These are phyloP conservation scores for Pemphigus obesinymphae DNA, from an alignment of 1,140 invertebrate genomes.

Conservation along the genomic window DNA sequence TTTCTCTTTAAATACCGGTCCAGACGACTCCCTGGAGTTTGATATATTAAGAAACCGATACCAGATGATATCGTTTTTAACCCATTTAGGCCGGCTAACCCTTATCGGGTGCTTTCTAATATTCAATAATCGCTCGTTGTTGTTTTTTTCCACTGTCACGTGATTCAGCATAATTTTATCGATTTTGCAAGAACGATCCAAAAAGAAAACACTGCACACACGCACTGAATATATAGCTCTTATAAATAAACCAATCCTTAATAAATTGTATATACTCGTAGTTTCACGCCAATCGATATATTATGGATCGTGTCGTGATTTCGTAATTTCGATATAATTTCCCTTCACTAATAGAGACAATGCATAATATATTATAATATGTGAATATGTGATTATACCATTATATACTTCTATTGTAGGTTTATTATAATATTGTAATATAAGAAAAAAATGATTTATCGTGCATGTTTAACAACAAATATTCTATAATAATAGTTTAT, in stretches of 20 bases:
- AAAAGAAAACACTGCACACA: neutral
- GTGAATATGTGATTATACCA: too few relatives aligned
- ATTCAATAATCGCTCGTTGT: slow-evolving; percentile 9
- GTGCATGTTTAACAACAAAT: too few relatives aligned
- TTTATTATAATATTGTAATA: too few relatives aligned
- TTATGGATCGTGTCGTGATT: neutral
- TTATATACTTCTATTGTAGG: too few relatives aligned
- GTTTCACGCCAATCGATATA: neutral
- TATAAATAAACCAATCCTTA: neutral
- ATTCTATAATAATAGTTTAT: too few relatives aligned
- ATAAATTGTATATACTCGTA: too few relatives aligned
- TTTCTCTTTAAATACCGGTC: slow-evolving; percentile 18
- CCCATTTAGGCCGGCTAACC: slow-evolving; percentile 3
- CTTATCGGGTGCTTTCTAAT: slow-evolving; percentile 4
- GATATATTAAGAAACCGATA: slow-evolving; percentile 37
- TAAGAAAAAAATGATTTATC: too few relatives aligned
- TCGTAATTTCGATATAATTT: slow-evolving; percentile 12
- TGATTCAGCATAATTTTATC: slow-evolving; percentile 10
- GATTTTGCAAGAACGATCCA: neutral
- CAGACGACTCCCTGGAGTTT: slow-evolving; percentile 25
- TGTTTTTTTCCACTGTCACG: slow-evolving; percentile 5
- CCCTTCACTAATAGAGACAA: too few relatives aligned
- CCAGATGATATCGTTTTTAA: slow-evolving; percentile 31
- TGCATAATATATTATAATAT: too few relatives aligned
- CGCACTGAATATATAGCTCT: neutral